Conservation (phyloP, 2,113 vertebrate species). For the Cryptomyrus ogoouensis region DNA sequence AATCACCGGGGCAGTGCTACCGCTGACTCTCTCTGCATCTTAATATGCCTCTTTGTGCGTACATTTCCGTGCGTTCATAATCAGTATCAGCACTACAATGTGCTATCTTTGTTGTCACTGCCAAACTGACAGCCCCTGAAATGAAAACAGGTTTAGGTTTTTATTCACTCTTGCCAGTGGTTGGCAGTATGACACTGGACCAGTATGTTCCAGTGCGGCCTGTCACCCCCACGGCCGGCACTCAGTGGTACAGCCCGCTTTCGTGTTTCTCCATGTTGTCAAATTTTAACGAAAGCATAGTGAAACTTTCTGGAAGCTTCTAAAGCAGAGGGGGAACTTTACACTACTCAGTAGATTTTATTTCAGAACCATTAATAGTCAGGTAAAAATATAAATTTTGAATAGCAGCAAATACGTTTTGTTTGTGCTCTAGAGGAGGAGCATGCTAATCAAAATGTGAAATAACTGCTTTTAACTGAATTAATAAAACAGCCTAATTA, state of each 20-base stretch:
- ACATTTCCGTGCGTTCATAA: background rate
- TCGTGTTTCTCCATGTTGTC: background rate
- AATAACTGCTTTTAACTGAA: background rate
- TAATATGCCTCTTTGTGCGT: background rate
- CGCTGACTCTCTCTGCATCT: background rate
- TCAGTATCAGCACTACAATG: background rate
- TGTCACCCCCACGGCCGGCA: background rate
- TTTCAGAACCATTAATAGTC: background rate
- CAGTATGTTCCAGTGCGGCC: background rate
- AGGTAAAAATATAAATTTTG: background rate
- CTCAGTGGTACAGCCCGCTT: background rate
- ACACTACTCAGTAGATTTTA: background rate
- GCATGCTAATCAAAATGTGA: background rate
- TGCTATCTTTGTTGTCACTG: background rate
- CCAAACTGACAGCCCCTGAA: background rate
- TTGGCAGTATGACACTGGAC: background rate
- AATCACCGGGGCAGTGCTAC: background rate
- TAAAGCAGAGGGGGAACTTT: background rate
- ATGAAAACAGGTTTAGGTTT: background rate
- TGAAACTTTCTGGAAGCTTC: background rate
- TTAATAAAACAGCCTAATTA: constrained; percentile 4
- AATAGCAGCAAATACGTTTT: background rate
- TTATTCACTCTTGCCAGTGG: background rate
- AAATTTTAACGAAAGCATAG: background rate
- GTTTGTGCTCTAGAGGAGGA: background rate